Evolutionary conservation across 1,140 invertebrate genomes (phyloP), one percentile per base, ranked within the genome.

Genomic region (Nephotettix cincticeps): DNA sequence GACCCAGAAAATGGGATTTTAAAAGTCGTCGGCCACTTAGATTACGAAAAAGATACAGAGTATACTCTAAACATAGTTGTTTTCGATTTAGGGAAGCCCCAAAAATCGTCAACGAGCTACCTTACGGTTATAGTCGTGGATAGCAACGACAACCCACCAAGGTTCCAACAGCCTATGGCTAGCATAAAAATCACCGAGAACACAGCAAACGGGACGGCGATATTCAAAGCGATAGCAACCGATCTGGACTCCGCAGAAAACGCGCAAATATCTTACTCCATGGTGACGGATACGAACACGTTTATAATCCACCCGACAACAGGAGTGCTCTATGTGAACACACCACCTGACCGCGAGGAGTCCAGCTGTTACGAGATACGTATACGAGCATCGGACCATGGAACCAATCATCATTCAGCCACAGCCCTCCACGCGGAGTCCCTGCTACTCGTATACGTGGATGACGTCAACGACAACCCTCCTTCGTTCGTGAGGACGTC

Each of bases 381-480:
- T 45, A 88, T 98, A 21, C 83, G 90, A 28, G 96, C 95, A 0
- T 89, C 88, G 17, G 95, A 97, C 79, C 84, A 86, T 61, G 87
- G 86, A 32, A 89, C 87, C 0, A 77, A 78, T 27, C 83, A 86
- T 58, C 80, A 84, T 13, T 81, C 80, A 0, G 80, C 78, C 11
- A 75, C 74, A 29, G 78, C 76, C 0, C 81, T 94, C 9, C 87
- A 88, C 71, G 88, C 91, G 0, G 91, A 93, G 69, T 92, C 93
- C 1, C 72, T 91, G 1, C 88, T 96, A 32, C 82, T 91, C 19
- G 86, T 97, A 25, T 84, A 86, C 0, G 88, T 97, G 0, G 89
- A 93, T 73, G 95, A 98, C 78, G 89, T 95, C 28, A 98, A 98
- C 78, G 95, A 98, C 80, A 95, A 95, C 77, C 85, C 91, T 0